Percentiles rank a stretch among this genome's conserved stretches.
phyloP scores from a whole-genome alignment of 2,888 invertebrate genomes.

The Sesia bembeciformis region DNA sequence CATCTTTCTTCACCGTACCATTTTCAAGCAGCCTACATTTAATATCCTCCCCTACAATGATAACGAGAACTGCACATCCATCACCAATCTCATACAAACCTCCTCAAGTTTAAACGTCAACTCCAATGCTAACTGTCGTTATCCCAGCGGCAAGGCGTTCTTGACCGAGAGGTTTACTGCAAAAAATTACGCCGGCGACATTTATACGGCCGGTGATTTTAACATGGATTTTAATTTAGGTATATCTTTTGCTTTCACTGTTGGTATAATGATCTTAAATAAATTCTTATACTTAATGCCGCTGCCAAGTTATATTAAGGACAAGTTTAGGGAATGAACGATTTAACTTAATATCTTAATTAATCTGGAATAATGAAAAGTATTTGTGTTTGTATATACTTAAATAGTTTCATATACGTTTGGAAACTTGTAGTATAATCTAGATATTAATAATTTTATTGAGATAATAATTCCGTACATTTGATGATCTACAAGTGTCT shows the following conservation, averaged over 20 bases:
- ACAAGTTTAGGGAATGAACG: slow-evolving; percentile 86
- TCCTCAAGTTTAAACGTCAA: slow-evolving; percentile 58
- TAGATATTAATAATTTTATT: too few species aligned
- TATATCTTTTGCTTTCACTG: slow-evolving; percentile 86
- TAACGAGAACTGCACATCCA: slow-evolving; percentile 70
- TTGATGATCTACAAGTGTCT: too few species aligned
- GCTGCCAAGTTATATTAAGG: slow-evolving; percentile 86
- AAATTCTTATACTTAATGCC: slow-evolving; percentile 90
- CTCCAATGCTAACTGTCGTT: slow-evolving; percentile 77
- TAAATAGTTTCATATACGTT: too few species aligned
- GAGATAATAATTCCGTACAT: too few species aligned
- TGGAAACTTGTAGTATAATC: too few species aligned
- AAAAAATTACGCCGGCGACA: slow-evolving; percentile 68
- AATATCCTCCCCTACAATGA: slow-evolving; percentile 69
- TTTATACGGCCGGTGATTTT: slow-evolving; percentile 74
- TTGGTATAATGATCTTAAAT: slow-evolving; percentile 87
- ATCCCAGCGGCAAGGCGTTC: slow-evolving; percentile 81
- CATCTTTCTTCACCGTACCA: slow-evolving; percentile 81
- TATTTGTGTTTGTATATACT: too few species aligned
- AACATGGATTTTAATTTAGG: slow-evolving; percentile 86
- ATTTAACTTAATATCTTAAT: not conserved
- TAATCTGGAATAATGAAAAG: too few species aligned
- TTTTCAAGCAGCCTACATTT: slow-evolving; percentile 76
- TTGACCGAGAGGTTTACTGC: slow-evolving; percentile 80
- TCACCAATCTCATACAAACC: slow-evolving; percentile 70